Conservation (phyloP, 2,113 vertebrate species). For the Gambusia holbrooki region DNA sequence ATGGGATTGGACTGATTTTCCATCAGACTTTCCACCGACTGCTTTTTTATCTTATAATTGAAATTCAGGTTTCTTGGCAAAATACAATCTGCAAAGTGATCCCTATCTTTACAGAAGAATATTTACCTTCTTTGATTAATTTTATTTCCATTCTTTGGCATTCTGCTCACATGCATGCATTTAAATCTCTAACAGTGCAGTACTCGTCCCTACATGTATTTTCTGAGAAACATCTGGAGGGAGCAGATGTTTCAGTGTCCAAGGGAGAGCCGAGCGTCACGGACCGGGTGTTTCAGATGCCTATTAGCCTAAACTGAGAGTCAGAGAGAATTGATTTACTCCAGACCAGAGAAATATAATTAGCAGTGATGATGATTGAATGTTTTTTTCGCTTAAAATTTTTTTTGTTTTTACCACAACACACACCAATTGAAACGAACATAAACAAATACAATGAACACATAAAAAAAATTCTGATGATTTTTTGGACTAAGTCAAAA, state of each 20-base stretch:
- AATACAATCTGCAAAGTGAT: background rate
- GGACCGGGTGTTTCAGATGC: slow-evolving; percentile 28
- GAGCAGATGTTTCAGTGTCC: slow-evolving; percentile 53
- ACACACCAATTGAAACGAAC: background rate
- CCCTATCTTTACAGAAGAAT: background rate
- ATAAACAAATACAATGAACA: background rate
- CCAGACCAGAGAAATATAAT: slow-evolving; percentile 2
- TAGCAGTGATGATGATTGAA: slow-evolving; percentile 27
- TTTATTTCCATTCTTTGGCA: background rate
- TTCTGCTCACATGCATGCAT: background rate
- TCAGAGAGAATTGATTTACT: slow-evolving; percentile 20
- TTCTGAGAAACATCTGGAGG: slow-evolving; percentile 45
- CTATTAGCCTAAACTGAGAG: slow-evolving; percentile 22
- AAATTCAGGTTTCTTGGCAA: background rate
- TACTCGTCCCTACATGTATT: slow-evolving; percentile 2
- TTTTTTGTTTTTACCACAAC: background rate
- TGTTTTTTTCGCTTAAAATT: background rate
- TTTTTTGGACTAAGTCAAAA: too few species aligned
- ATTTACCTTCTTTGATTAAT: background rate
- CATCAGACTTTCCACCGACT: background rate
- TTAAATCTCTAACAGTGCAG: background rate
- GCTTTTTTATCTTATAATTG: background rate
- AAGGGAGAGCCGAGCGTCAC: slow-evolving; percentile 17
- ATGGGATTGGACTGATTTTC: background rate
- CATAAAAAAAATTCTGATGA: too few species aligned